These are phyloP conservation scores for Hoplodrina ambigua DNA, from an alignment of 2,888 invertebrate genomes.

Conservation along the genomic window DNA sequence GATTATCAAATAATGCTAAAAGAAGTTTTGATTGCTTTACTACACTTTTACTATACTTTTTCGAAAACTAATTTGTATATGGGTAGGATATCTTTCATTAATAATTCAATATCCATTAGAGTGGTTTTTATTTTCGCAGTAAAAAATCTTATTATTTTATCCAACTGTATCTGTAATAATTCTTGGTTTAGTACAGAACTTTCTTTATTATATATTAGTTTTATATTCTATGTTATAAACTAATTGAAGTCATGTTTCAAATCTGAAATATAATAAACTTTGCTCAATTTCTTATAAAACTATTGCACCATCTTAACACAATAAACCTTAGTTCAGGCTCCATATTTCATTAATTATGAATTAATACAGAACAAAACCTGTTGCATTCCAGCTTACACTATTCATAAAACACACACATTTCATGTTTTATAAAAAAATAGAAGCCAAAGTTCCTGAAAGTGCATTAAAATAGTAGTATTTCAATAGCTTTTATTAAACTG, in stretches of 20 bases:
- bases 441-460: not conserved
- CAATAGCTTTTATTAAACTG: not conserved
- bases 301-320: constrained; percentile 11
- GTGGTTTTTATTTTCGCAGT: no score
- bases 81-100: no score
- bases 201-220: not conserved
- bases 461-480: not conserved
- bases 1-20: no score
- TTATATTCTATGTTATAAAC: not conserved
- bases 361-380: constrained; percentile 15
- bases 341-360: constrained; percentile 6
- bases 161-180: not conserved
- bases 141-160: no score
- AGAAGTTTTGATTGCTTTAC: no score
- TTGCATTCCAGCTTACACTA: constrained; percentile 16
- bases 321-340: not conserved
- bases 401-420: not conserved
- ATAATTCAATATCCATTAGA: no score
- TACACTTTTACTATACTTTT: no score
- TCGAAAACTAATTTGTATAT: no score
- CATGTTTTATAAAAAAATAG: constrained; percentile 1
- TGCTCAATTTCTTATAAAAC: constrained; percentile 4
- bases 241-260: not conserved
- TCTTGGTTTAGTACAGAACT: not conserved
- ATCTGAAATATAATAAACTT: not conserved